Percentiles rank a stretch among this genome's conserved stretches.
These are phyloP conservation scores for Phyllotis vaccarum DNA, from an alignment of 2,797 vertebrate species.

Conservation along the genomic window DNA sequence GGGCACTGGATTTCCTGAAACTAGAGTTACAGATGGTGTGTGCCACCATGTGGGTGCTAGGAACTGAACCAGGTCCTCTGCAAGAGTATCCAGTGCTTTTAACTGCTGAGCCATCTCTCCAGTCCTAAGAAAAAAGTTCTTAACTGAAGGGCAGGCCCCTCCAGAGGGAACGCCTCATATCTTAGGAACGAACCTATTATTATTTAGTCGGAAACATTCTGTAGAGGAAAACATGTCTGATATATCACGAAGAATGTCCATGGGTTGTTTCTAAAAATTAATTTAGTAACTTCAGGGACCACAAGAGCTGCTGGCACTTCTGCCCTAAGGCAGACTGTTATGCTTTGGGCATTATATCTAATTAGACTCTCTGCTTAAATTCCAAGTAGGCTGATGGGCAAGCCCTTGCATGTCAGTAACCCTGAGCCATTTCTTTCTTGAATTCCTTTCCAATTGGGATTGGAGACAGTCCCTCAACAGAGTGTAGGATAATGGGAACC, in stretches of 20 bases:
- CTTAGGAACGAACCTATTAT: not conserved
- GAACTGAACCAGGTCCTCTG: no score
- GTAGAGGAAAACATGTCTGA: not conserved
- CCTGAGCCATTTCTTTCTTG: no score
- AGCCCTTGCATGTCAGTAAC: no score
- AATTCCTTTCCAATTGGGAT: not conserved
- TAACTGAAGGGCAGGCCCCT: no score
- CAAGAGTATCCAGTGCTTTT: no score
- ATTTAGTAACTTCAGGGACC: not conserved
- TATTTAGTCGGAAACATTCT: no score
- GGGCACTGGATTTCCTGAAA: no score
- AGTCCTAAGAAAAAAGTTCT: not conserved
- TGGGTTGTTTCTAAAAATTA: not conserved
- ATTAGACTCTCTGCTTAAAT: not conserved
- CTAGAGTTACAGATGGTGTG: no score
- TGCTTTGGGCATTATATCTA: no score
- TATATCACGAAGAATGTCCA: not conserved
- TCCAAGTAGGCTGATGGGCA: not conserved
- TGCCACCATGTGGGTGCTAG: no score
- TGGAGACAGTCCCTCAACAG: not conserved
- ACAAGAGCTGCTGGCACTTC: not conserved
- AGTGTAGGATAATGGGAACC: not conserved
- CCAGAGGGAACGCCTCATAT: not conserved
- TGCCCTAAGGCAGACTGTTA: no score
- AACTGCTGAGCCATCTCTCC: no score